These are phyloP conservation scores for Patella depressa DNA, from an alignment of 2,888 invertebrate species.

Conservation along the genomic window DNA sequence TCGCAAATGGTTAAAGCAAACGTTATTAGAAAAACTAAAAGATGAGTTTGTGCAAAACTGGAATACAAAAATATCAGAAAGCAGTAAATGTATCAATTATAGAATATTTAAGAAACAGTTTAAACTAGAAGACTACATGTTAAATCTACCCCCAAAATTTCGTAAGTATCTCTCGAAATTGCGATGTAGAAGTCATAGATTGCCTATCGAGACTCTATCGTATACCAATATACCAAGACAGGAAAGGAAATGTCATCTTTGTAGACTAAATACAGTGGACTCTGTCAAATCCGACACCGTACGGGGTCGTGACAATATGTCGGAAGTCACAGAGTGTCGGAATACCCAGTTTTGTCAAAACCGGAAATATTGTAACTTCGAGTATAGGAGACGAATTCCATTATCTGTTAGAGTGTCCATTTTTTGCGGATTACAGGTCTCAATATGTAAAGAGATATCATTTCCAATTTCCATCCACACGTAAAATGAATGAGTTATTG, in stretches of 20 bases:
- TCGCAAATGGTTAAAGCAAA: background rate
- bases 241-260: background rate
- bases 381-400: background rate
- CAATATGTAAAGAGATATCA: background rate
- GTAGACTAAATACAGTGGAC: background rate
- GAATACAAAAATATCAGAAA: background rate
- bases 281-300: too few relatives aligned
- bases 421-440: background rate
- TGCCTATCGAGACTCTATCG: background rate
- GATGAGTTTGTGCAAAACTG: background rate
- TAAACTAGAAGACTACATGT: background rate
- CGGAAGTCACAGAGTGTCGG: too few relatives aligned
- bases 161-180: background rate
- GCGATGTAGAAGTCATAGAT: background rate
- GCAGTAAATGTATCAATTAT: background rate
- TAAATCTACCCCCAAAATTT: background rate
- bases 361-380: too few relatives aligned
- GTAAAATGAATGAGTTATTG: background rate
- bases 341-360: too few relatives aligned
- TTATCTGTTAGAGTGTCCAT: background rate
- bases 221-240: slow-evolving; percentile 1
- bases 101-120: slow-evolving; percentile 1
- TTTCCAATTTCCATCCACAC: too few relatives aligned
- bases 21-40: background rate
- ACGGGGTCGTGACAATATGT: too few relatives aligned